Evolutionary conservation across 2,113 vertebrate species (phyloP), one percentile per base, ranked within the genome.

Genomic region (Heterochromis multidens): DNA sequence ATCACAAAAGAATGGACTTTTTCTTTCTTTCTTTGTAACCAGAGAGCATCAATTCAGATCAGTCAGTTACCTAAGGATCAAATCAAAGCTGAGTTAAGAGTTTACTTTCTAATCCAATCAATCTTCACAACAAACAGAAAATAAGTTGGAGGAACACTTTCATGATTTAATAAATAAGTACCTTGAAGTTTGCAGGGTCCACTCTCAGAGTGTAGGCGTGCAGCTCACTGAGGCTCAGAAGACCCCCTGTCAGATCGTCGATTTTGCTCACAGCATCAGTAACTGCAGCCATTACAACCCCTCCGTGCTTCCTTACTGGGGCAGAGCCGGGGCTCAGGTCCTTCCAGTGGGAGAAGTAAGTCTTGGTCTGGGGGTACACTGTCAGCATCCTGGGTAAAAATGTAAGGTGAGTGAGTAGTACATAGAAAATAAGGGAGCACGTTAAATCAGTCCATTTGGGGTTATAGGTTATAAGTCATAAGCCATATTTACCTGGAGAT

Each of bases 171-270:
- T 14, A 56, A 31, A 19, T 6, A 31, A 4, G 37, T 59, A 83
- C 97, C 95, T 96, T 96, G 92, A 98, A 98, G 94, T 97, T 98
- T 77, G 95, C 94, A 0, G 97, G 97, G 58, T 97, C 98, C 85
- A 99, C 95, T 1, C 97, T 95, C 90, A 98, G 94, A 43, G 95
- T 96, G 43, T 96, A 95, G 70, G 97, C 97, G 0, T 99, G 98
- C 94, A 97, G 95, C 86, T 96, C 95, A 21, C 97, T 98, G 79
- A 98, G 96, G 57, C 57, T 27, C 23, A 59, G 23, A 59, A 59
- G 57, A 27, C 3, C 57, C 4, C 25, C 0, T 0, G 70, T 40
- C 2, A 99, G 82, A 83, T 98, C 91, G 1, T 97, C 97, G 0
- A 99, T 40, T 88, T 96, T 72, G 63, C 0, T 3, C 84, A 83